Percentiles rank a stretch among this genome's conserved stretches.
Evolutionary conservation across 2,113 vertebrate species (phyloP).

Genomic region (Variabilichromis moorii): DNA sequence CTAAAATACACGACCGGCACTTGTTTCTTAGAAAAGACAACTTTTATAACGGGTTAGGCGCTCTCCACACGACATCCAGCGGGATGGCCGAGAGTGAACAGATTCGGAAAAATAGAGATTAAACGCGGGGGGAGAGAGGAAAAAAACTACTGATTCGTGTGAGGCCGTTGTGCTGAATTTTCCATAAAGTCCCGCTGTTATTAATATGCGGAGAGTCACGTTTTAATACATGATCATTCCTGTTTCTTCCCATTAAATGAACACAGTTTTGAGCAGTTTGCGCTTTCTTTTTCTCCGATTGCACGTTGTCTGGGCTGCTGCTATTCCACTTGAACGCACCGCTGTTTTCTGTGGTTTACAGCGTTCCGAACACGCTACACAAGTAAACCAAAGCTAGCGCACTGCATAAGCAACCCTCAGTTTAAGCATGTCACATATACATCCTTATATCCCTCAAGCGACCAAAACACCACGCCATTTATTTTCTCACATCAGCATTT

Average conservation of each 20-base stretch:
- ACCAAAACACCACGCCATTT: background rate
- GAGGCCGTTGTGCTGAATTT: background rate
- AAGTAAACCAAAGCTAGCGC: slow-evolving; percentile 5
- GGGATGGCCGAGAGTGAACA: background rate
- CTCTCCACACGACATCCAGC: background rate
- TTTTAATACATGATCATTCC: accelerated
- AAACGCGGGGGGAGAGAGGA: background rate
- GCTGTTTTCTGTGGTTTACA: slow-evolving; percentile 17
- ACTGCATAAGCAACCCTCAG: background rate
- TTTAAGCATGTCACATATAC: background rate
- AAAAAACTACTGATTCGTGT: background rate
- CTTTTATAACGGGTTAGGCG: background rate
- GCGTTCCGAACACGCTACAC: background rate
- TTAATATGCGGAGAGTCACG: accelerated
- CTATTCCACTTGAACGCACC: slow-evolving; percentile 11
- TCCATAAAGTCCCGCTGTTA: accelerated
- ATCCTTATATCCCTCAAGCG: accelerated
- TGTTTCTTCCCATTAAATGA: accelerated
- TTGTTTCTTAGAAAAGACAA: background rate
- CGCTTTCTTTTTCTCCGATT: background rate
- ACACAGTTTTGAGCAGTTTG: background rate
- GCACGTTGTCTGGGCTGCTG: background rate
- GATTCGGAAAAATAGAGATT: background rate
- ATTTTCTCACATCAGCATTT: background rate
- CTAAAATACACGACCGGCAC: background rate